Evolutionary conservation across 2,797 vertebrate species (phyloP), one percentile per base, ranked within the genome.

Genomic region (Geotrypetes seraphini): DNA sequence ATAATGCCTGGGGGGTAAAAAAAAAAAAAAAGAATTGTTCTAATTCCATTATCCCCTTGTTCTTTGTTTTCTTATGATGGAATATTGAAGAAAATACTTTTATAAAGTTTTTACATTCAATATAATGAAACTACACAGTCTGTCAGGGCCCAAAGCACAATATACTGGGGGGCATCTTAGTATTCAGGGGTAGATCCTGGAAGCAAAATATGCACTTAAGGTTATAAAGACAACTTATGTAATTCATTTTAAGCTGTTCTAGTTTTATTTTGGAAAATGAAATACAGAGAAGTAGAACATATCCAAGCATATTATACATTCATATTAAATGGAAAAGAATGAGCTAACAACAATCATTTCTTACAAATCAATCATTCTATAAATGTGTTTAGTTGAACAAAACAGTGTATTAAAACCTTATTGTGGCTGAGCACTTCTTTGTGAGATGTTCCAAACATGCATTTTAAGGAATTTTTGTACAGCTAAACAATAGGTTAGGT

Each of bases 81-180:
- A 52, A 47, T 39, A 18, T 7, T 28, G 38, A 2, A 1, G 27
- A 45, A 43, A 28, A 42, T 25, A 54, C 34, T 57, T n/a, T 66
- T 45, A 53, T 61, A 66, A 50, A 36, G 42, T 53, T 62, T 69
- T 65, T 47, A 40, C 40, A 28, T 64, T 60, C 44, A 56, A 62
- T 36, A 42, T 38, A 65, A 73, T 57, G 28, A 51, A 64, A 26
- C 28, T 53, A 47, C 54, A 58, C 54, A 58, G 56, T 57, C 29
- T 60, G 41, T 58, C 62, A 44, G 69, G 71, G 61, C 59, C 46
- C 73, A 78, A 81, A 83, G 79, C 79, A 81, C 78, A 83, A 79
- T 25, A 64, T 32, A 17, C n/a, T 37, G 56, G 52, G 50, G 50
- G 41, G 59, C 40, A n/a, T n/a, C n/a, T 43, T 24, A 28, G 26